Conservation (phyloP, 2,797 vertebrate genomes). For the Semaprochilodus insignis region DNA sequence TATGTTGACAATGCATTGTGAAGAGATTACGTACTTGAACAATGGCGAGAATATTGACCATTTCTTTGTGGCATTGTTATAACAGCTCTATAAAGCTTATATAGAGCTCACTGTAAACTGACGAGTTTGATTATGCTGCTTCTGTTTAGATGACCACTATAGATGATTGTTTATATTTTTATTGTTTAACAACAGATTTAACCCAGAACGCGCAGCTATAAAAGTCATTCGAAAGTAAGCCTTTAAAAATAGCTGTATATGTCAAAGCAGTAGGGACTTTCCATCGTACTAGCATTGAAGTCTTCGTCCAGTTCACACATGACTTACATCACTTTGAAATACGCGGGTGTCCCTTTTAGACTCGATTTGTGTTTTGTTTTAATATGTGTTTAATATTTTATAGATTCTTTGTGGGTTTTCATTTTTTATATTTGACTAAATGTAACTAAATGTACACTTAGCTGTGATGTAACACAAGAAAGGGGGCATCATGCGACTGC, state of each 20-base stretch:
- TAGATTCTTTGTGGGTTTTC: slow-evolving; percentile 37
- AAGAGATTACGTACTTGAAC: slow-evolving; percentile 80
- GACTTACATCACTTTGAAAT: neutral
- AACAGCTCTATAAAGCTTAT: slow-evolving; percentile 57
- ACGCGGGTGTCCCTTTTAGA: slow-evolving; percentile 44
- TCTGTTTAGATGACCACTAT: slow-evolving; percentile 54
- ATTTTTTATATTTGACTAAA: slow-evolving; percentile 42
- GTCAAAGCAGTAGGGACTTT: neutral
- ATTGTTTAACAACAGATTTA: slow-evolving; percentile 65
- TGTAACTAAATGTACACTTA: slow-evolving; percentile 5
- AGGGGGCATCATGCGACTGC: slow-evolving; percentile 64
- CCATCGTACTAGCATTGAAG: neutral
- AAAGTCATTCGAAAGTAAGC: slow-evolving; percentile 17
- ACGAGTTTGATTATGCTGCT: slow-evolving; percentile 49
- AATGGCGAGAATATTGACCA: slow-evolving; percentile 70
- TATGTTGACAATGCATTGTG: slow-evolving; percentile 39
- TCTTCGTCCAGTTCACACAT: neutral
- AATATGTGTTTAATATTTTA: slow-evolving; percentile 51
- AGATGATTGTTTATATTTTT: slow-evolving; percentile 74
- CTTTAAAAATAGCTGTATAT: slow-evolving; percentile 21
- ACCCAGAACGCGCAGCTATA: neutral
- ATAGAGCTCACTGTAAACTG: slow-evolving; percentile 41
- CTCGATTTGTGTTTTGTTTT: slow-evolving; percentile 53
- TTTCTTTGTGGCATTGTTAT: slow-evolving; percentile 61
- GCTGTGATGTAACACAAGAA: slow-evolving; percentile 33